Percentiles rank a stretch among this genome's conserved stretches.
These are phyloP conservation scores for Drosophila crucigera DNA, from an alignment of 2,888 invertebrate species.

Conservation along the genomic window DNA sequence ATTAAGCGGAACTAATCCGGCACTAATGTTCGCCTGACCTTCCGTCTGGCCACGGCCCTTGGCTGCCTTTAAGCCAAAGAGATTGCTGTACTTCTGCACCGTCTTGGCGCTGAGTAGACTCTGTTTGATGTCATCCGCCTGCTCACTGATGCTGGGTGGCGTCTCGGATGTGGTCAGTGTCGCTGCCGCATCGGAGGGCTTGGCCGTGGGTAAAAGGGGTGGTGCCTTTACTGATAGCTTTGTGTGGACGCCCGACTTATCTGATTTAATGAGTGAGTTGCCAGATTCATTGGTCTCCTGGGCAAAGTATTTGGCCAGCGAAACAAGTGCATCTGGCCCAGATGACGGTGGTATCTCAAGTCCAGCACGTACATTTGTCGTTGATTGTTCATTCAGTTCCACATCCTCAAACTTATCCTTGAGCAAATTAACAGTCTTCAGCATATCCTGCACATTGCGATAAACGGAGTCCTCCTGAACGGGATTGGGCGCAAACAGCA, in stretches of 20 bases:
- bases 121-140: slow-evolving; percentile 86
- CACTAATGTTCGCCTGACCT: slow-evolving; percentile 86
- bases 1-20: slow-evolving; percentile 55
- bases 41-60: slow-evolving; percentile 45
- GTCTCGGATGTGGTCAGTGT: slow-evolving; percentile 71
- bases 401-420: slow-evolving; percentile 86
- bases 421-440: slow-evolving; percentile 89
- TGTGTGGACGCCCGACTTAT: slow-evolving; percentile 49
- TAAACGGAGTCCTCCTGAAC: slow-evolving; percentile 85
- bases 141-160: slow-evolving; percentile 77
- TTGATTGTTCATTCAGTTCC: slow-evolving; percentile 85
- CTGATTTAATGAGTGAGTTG: slow-evolving; percentile 63
- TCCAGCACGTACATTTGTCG: slow-evolving; percentile 87
- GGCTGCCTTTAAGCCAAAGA: slow-evolving; percentile 79
- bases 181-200: slow-evolving; percentile 74
- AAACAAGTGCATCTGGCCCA: slow-evolving; percentile 91
- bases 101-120: slow-evolving; percentile 88
- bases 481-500: slow-evolving; percentile 78
- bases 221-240: slow-evolving; percentile 53
- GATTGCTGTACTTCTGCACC: slow-evolving; percentile 78
- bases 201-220: slow-evolving; percentile 52
- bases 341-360: slow-evolving; percentile 90
- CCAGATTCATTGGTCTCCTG: slow-evolving; percentile 83
- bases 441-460: slow-evolving; percentile 90
- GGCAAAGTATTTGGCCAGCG: slow-evolving; percentile 92